phyloP scores from a whole-genome alignment of 2,888 invertebrate species.

The Apamea sordens region DNA sequence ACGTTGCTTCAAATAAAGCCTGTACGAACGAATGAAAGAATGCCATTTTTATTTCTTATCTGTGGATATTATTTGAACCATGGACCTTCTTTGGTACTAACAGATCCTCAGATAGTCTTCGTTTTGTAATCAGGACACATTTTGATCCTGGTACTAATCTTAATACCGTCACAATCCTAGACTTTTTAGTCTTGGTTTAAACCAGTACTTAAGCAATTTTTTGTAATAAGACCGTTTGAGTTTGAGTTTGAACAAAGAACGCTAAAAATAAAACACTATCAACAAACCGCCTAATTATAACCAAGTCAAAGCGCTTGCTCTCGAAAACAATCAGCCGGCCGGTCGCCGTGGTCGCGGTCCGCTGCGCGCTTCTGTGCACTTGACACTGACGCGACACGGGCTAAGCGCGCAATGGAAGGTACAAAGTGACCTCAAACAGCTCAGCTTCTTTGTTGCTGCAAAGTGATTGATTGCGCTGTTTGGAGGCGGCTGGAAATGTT shows the following conservation, averaged over 20 bases:
- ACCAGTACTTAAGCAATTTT: too few species aligned
- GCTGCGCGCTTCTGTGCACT: constrained; percentile 51
- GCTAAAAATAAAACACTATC: background rate
- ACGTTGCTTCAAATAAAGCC: too few species aligned
- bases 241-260: background rate
- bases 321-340: constrained; percentile 36
- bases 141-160: too few species aligned
- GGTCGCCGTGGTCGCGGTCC: constrained; percentile 25
- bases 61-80: too few species aligned
- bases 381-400: constrained; percentile 56
- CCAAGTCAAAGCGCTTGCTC: constrained; percentile 26
- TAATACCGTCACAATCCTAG: too few species aligned
- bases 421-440: constrained; percentile 37
- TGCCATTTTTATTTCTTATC: too few species aligned
- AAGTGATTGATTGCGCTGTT: constrained; percentile 34
- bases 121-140: too few species aligned
- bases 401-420: constrained; percentile 36
- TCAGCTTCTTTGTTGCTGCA: constrained; percentile 17
- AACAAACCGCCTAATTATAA: constrained; percentile 41
- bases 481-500: background rate
- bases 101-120: too few species aligned
- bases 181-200: too few species aligned
- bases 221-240: too few species aligned
- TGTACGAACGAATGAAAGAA: too few species aligned
- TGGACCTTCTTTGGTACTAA: too few species aligned